A percentile compares a stretch with the other conserved stretches of the same genome.
These are phyloP conservation scores for Siniperca undulata DNA, from an alignment of 2,797 vertebrate species.

Conservation along the genomic window DNA sequence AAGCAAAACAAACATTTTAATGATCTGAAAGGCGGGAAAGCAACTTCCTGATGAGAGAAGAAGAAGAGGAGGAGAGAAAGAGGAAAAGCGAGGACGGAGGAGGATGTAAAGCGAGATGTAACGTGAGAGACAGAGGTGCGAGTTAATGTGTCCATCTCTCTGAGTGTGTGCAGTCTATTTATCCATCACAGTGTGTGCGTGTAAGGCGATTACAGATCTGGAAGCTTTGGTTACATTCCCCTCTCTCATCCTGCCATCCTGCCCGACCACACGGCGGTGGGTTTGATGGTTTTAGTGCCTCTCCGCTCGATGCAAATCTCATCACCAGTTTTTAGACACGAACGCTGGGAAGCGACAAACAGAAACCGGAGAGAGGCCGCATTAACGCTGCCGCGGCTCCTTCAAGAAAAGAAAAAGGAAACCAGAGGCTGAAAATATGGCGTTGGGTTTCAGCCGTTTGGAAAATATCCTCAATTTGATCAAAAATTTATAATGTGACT, in stretches of 20 bases:
- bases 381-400: constrained; percentile 88
- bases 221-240: constrained; percentile 88
- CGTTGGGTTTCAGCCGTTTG: constrained; percentile 93
- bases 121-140: constrained; percentile 74
- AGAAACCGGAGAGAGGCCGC: constrained; percentile 90
- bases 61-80: not conserved
- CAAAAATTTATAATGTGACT: constrained; percentile 96
- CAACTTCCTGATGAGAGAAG: constrained; percentile 33
- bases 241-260: constrained; percentile 87
- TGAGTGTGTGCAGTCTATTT: constrained; percentile 68
- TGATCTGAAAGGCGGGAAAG: constrained; percentile 23
- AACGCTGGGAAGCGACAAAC: constrained; percentile 92
- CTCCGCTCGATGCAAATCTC: constrained; percentile 95
- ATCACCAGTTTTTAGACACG: constrained; percentile 93
- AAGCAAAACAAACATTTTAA: constrained; percentile 39
- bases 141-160: constrained; percentile 78
- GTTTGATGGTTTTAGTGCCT: constrained; percentile 93
- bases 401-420: constrained; percentile 94
- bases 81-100: constrained; percentile 30
- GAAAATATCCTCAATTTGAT: constrained; percentile 99
- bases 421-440: constrained; percentile 96
- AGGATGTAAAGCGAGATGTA: constrained; percentile 65
- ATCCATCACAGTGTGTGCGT: constrained; percentile 54
- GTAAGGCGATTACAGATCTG: constrained; percentile 89
- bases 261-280: constrained; percentile 85